phyloP scores from a whole-genome alignment of 2,113 vertebrate genomes.

The Morphnarchus princeps region DNA sequence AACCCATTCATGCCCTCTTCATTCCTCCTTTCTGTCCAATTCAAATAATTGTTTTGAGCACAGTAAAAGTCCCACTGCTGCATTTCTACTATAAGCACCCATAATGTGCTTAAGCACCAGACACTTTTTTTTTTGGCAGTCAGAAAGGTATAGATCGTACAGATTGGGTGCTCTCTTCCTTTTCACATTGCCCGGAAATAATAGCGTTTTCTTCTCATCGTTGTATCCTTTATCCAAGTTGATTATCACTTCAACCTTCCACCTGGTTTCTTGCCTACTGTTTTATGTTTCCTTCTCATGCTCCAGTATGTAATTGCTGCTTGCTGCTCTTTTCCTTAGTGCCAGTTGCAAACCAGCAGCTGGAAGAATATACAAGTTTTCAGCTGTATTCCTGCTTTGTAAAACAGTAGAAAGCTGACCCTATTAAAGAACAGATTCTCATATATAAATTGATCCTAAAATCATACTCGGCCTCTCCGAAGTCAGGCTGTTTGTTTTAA shows the following conservation, averaged over 20 bases:
- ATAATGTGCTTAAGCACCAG: neutral
- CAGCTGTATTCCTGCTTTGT: neutral
- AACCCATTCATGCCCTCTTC: neutral
- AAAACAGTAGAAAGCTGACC: neutral
- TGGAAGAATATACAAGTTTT: neutral
- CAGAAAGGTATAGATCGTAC: neutral
- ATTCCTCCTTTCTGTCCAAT: neutral
- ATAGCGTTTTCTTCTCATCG: neutral
- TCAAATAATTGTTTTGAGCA: neutral
- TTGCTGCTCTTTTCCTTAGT: neutral
- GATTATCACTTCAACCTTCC: neutral
- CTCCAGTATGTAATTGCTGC: neutral
- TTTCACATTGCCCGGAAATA: neutral
- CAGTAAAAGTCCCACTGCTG: neutral
- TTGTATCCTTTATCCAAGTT: neutral
- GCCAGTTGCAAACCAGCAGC: slow-evolving; percentile 4
- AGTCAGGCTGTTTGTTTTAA: neutral
- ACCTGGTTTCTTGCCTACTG: neutral
- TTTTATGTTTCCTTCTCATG: neutral
- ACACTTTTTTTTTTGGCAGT: neutral
- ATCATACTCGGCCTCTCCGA: neutral
- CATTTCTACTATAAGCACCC: neutral
- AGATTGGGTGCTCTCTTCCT: neutral
- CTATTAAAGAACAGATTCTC: neutral
- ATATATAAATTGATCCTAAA: neutral